Evolutionary conservation across 1,140 invertebrate genomes (phyloP).

Genomic region (Onthophagus taurus): DNA sequence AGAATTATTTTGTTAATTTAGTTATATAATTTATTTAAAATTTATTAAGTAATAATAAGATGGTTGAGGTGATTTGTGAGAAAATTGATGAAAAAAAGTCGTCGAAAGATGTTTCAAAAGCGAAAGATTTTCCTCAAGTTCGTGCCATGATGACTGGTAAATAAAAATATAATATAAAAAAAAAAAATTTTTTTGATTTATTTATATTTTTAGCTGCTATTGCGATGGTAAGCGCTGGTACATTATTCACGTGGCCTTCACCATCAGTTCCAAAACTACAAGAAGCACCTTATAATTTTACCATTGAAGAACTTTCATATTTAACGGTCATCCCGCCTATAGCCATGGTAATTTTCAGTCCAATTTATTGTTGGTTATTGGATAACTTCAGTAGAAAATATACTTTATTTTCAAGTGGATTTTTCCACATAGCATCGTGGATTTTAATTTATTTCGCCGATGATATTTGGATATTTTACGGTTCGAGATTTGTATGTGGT

Average conservation of each 20-base stretch:
- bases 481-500: conserved; percentile 15
- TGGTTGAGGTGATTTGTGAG: no score
- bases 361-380: conserved; percentile 5
- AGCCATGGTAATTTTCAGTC: conserved; percentile 6
- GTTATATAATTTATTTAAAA: no score
- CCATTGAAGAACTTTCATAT: conserved; percentile 16
- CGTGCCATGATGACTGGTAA: no score
- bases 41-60: no score
- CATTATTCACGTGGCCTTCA: conserved; percentile 22
- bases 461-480: conserved; percentile 31
- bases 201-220: conserved; percentile 3
- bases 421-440: conserved; percentile 3
- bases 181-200: neutral
- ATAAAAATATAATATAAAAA: neutral
- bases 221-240: conserved; percentile 11
- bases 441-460: conserved; percentile 9
- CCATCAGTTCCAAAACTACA: conserved; percentile 19
- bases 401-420: conserved; percentile 7
- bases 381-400: conserved; percentile 14
- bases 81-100: no score
- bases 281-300: conserved; percentile 15
- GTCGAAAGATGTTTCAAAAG: no score
- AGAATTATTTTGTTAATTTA: no score
- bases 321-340: conserved; percentile 20
- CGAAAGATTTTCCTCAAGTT: no score